A percentile compares a stretch with the other conserved stretches of the same genome.
These are phyloP conservation scores for Acleris literana DNA, from an alignment of 2,888 invertebrate species.

Conservation along the genomic window DNA sequence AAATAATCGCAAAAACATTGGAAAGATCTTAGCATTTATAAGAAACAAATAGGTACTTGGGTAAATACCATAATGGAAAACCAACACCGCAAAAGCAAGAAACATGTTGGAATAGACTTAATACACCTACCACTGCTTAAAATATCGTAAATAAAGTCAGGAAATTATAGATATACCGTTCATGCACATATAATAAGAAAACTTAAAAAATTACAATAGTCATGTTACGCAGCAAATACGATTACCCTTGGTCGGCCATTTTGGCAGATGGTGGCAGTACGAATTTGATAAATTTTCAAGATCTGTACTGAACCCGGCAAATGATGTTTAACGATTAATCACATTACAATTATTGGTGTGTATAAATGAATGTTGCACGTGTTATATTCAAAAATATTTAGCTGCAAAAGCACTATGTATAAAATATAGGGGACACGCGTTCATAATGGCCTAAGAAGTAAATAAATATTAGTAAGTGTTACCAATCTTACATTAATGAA, in stretches of 20 bases:
- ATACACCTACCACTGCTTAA: constrained; percentile 1
- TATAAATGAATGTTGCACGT: constrained; percentile 66
- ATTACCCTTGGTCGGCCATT: constrained; percentile 31
- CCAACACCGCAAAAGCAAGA: constrained; percentile 32
- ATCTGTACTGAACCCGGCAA: background rate
- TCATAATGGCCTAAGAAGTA: constrained; percentile 74
- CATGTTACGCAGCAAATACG: constrained; percentile 24
- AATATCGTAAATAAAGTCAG: constrained; percentile 7
- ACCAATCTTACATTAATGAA: constrained; percentile 84
- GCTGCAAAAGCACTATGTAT: constrained; percentile 74
- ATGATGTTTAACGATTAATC: constrained; percentile 19
- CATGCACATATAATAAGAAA: constrained; percentile 28
- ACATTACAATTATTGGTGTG: constrained; percentile 47
- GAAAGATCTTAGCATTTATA: background rate
- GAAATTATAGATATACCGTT: constrained; percentile 11
- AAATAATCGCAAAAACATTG: too few species aligned
- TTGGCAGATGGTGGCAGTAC: constrained; percentile 28
- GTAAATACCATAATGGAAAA: constrained; percentile 9
- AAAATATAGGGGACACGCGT: constrained; percentile 72
- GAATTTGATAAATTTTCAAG: constrained; percentile 13
- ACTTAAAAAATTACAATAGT: constrained; percentile 24
- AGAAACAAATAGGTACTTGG: background rate
- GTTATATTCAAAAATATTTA: constrained; percentile 55
- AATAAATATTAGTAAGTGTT: constrained; percentile 78
- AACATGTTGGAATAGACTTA: background rate